Evolutionary conservation across 1,140 invertebrate species (phyloP).

Genomic region (Trichomalopsis sarcophagae): DNA sequence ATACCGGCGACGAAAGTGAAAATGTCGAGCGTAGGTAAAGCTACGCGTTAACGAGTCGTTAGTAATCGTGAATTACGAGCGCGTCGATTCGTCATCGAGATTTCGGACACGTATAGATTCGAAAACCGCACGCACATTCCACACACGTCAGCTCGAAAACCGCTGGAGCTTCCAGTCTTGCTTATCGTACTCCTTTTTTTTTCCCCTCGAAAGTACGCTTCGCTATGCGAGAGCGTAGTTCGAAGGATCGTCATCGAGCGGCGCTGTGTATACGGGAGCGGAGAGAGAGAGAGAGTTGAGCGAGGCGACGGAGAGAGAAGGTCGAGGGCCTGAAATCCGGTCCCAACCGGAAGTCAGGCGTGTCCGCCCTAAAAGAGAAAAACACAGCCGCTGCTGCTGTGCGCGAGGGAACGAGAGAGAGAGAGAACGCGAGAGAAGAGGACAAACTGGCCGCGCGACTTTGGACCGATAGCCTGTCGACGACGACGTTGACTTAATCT

Average conservation of each 20-base stretch:
- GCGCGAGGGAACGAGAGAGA: not conserved
- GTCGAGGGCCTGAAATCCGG: constrained; percentile 52
- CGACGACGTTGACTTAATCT: constrained; percentile 21
- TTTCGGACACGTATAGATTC: no score
- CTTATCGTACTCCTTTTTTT: not conserved
- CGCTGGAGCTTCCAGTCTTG: no score
- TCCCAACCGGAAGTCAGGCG: constrained; percentile 52
- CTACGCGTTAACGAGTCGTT: no score
- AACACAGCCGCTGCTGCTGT: not conserved
- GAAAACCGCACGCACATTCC: no score
- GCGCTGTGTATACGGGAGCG: not conserved
- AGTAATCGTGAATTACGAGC: no score
- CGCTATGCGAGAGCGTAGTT: not conserved
- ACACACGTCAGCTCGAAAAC: no score
- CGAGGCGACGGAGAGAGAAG: not conserved
- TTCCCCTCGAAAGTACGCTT: not conserved
- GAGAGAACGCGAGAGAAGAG: not conserved
- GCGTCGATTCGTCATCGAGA: no score
- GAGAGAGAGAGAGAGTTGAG: not conserved
- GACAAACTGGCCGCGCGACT: constrained; percentile 26
- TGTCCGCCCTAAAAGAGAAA: constrained; percentile 47
- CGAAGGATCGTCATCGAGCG: not conserved
- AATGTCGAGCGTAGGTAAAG: not conserved
- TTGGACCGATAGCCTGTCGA: constrained; percentile 28
- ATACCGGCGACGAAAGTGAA: constrained; percentile 5